Base-by-base conservation (phyloP, 2,888 invertebrate genomes). In the Ferdinandea cuprea region DNA sequence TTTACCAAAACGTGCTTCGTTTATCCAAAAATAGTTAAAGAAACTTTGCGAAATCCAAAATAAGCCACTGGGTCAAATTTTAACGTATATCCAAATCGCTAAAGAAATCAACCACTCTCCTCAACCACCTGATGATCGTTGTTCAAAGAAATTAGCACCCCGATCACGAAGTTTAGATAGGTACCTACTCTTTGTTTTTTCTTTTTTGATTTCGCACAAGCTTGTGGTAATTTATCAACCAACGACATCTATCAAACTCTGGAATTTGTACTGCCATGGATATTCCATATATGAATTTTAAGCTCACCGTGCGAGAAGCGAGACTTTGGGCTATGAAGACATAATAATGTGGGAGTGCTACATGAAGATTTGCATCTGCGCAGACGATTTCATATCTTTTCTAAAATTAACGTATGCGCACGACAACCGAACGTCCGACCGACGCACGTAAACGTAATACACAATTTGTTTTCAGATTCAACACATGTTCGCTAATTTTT, bases 401-500 rank as follows among this genome's bases (percentile, higher is more conserved):
- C 5, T 15, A n/a, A n/a, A 44, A 59, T 54, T 19, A 19, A 48
- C 3, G 13, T 63, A 48, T 32, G 13, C 19, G 44, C 28, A 30
- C 17, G 30, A 54, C 25, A n/a, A n/a, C n/a, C n/a, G 25, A 25
- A 25, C 25, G 5, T n/a, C n/a, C n/a, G n/a, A n/a, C n/a, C n/a
- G n/a, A n/a, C n/a, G n/a, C n/a, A n/a, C n/a, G n/a, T n/a, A 25
- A 25, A 25, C 21, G 25, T 37, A 35, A 13, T 40, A 28, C 11
- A 37, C 6, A 28, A 52, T 32, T 52, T 52, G 52, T 54, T 72
- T 72, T 54, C 42, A 46, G 42, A 72, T 72, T 72, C 61, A 52
- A 63, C 61, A 72, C 72, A 72, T 54, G 61, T 54, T 72, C n/a
- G 50, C 61, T 71, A 71, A 71, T 63, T 72, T n/a, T 72, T 61